Conservation (phyloP, 53 echinoderm and acorn worm genomes). For the Crossaster papposus region DNA sequence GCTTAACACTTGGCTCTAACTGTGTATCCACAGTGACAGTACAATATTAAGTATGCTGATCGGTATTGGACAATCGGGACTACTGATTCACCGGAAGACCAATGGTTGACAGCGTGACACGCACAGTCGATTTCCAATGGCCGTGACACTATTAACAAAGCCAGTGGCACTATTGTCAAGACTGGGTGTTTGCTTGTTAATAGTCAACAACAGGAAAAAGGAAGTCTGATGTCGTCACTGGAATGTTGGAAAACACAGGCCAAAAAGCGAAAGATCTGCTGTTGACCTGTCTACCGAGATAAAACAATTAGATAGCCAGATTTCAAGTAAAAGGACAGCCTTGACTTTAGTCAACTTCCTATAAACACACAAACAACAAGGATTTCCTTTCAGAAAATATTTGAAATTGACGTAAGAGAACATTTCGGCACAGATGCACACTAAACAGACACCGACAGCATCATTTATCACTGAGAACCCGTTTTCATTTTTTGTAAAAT, state of each 20-base stretch:
- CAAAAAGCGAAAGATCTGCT: background rate
- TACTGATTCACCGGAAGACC: background rate
- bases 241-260: background rate
- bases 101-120: background rate
- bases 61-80: background rate
- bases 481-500: no score
- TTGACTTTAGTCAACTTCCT: background rate
- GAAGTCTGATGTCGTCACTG: background rate
- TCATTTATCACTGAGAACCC: no score
- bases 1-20: background rate
- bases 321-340: background rate
- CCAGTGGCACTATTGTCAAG: background rate
- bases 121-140: background rate
- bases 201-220: conserved; percentile 7
- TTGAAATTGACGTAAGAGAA: background rate
- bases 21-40: background rate
- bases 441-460: no score
- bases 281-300: no score
- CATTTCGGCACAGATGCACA: no score
- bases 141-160: background rate
- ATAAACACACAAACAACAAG: background rate
- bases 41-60: background rate
- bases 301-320: background rate
- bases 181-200: background rate
- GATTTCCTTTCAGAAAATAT: background rate